These are phyloP conservation scores for Hyperoplus lanceolatus DNA, from an alignment of 2,797 vertebrate species.

Conservation along the genomic window DNA sequence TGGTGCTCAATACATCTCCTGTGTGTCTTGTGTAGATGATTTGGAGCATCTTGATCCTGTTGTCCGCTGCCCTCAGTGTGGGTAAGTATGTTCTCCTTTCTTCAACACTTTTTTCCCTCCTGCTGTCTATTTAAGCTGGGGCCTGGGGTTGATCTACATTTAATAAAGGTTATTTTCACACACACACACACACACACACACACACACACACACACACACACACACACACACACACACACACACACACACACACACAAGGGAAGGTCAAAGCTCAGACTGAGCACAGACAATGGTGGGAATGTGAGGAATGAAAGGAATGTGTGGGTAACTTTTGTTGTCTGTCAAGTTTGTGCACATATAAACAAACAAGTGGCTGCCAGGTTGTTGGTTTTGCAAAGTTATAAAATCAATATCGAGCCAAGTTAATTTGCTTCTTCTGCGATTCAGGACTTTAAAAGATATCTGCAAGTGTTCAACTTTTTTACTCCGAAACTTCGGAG, in stretches of 20 bases:
- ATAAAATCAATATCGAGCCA: neutral
- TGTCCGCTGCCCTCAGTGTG: slow-evolving; percentile 41
- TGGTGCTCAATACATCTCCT: neutral
- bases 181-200: too few species aligned
- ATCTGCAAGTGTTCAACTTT: too few species aligned
- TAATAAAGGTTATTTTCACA: too few species aligned
- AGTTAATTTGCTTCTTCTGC: neutral
- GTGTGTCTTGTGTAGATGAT: slow-evolving; percentile 54
- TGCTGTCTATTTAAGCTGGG: neutral
- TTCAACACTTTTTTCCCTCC: neutral
- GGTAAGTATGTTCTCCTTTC: slow-evolving; percentile 57
- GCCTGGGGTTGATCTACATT: neutral
- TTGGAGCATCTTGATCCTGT: slow-evolving; percentile 48
- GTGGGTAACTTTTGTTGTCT: neutral
- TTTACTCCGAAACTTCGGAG: too few species aligned
- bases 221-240: too few species aligned
- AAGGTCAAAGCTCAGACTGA: too few species aligned
- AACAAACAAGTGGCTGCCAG: neutral
- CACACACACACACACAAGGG: too few species aligned
- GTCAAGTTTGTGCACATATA: neutral
- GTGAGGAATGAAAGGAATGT: neutral
- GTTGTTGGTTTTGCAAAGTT: neutral
- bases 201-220: too few species aligned
- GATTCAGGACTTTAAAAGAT: neutral
- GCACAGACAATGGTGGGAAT: neutral